A percentile compares a stretch with the other conserved stretches of the same genome.
Evolutionary conservation across 2,888 invertebrate genomes (phyloP).

Genomic region (Eumerus sabulonum): DNA sequence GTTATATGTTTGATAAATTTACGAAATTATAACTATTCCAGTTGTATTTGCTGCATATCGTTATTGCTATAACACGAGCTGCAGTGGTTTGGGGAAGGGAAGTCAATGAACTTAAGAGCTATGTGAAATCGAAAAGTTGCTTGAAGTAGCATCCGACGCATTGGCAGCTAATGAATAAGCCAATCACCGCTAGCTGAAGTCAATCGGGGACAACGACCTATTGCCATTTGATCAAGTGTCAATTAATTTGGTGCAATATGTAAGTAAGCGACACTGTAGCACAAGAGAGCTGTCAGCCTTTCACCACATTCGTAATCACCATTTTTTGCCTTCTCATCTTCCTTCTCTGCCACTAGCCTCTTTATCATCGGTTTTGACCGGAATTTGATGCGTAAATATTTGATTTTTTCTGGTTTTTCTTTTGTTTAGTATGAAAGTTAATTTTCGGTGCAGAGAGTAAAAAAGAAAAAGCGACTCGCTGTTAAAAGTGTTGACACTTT

Average conservation of each 20-base stretch:
- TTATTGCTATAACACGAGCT: constrained; percentile 14
- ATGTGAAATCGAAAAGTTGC: constrained; percentile 57
- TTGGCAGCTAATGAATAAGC: background rate
- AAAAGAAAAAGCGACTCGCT: constrained; percentile 1
- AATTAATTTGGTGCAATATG: constrained; percentile 37
- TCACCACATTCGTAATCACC: constrained; percentile 9
- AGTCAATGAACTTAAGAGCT: constrained; percentile 55
- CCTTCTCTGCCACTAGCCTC: too few species aligned
- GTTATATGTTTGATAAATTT: too few species aligned
- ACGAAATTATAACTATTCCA: constrained; percentile 54
- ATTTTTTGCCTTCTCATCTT: background rate
- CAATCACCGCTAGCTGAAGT: background rate
- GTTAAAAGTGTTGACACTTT: constrained; percentile 11
- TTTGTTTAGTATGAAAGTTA: constrained; percentile 15
- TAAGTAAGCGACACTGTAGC: background rate
- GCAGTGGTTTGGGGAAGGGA: constrained; percentile 25
- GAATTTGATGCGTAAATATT: constrained; percentile 3
- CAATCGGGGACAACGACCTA: background rate
- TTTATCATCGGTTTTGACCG: too few species aligned
- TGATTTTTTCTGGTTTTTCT: background rate
- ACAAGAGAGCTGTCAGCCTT: constrained; percentile 4
- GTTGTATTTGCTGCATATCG: constrained; percentile 45
- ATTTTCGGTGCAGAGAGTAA: background rate
- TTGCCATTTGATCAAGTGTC: constrained; percentile 39
- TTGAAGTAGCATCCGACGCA: constrained; percentile 23